phyloP scores from a whole-genome alignment of 2,797 vertebrate species.

The Sebastes minor region DNA sequence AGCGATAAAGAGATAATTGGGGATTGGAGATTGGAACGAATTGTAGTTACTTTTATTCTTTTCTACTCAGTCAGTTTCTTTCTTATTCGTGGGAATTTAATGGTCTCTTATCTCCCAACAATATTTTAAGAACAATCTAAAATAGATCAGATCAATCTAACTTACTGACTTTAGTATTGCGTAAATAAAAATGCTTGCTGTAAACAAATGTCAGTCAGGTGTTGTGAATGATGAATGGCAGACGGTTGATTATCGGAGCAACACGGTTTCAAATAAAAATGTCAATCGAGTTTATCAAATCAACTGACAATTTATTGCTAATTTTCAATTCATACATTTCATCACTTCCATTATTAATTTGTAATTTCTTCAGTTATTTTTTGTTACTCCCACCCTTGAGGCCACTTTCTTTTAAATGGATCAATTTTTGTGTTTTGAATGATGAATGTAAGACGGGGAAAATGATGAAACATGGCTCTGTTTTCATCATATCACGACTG shows the following conservation, averaged over 20 bases:
- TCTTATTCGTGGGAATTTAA: constrained; percentile 11
- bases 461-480: too few species aligned
- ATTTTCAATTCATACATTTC: background rate
- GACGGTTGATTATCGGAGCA: background rate
- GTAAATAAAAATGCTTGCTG: too few species aligned
- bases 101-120: background rate
- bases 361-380: background rate
- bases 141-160: background rate
- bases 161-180: background rate
- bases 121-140: too few species aligned
- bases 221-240: too few species aligned
- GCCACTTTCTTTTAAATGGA: too few species aligned
- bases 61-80: background rate
- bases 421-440: too few species aligned
- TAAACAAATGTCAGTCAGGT: too few species aligned
- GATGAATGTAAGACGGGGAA: too few species aligned
- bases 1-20: constrained; percentile 2
- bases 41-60: background rate
- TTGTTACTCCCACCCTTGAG: background rate
- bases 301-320: background rate
- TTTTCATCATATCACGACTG: background rate
- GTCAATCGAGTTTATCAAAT: background rate
- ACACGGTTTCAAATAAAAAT: background rate
- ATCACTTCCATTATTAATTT: background rate
- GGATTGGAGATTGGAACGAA: background rate